phyloP scores from a whole-genome alignment of 2,797 vertebrate species.

The Anabacerthia variegaticeps region DNA sequence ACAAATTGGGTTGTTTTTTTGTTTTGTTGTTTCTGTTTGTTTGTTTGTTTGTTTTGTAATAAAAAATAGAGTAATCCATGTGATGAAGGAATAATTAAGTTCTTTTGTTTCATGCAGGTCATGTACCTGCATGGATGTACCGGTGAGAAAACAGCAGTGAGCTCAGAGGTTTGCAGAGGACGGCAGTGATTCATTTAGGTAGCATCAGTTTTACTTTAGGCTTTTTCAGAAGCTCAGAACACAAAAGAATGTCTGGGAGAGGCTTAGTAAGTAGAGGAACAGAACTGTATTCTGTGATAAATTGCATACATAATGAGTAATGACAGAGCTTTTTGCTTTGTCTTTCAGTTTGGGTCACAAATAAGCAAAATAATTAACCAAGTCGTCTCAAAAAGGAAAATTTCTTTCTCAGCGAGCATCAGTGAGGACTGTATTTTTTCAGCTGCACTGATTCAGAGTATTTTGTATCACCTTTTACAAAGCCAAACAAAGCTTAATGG shows the following conservation, averaged over 20 bases:
- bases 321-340: conserved; percentile 55
- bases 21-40: background rate
- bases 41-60: background rate
- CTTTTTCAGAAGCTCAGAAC: conserved; percentile 50
- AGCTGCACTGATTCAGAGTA: conserved; percentile 45
- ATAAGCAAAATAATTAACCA: conserved; percentile 57
- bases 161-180: background rate
- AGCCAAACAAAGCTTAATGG: conserved; percentile 69
- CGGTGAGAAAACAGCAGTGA: background rate
- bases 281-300: conserved; percentile 49
- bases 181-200: background rate
- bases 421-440: conserved; percentile 58
- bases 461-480: conserved; percentile 66
- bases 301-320: conserved; percentile 48
- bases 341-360: conserved; percentile 53
- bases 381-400: conserved; percentile 4
- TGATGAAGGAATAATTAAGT: background rate
- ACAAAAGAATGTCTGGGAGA: conserved; percentile 56
- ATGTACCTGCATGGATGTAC: background rate
- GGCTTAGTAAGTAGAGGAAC: conserved; percentile 30
- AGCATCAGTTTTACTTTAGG: conserved; percentile 7
- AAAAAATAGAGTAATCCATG: background rate
- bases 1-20: background rate
- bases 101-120: background rate
- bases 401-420: conserved; percentile 11